Percentiles rank a stretch among this genome's conserved stretches.
Conservation (phyloP, 2,888 invertebrate species). For the Orthosia cruda region DNA sequence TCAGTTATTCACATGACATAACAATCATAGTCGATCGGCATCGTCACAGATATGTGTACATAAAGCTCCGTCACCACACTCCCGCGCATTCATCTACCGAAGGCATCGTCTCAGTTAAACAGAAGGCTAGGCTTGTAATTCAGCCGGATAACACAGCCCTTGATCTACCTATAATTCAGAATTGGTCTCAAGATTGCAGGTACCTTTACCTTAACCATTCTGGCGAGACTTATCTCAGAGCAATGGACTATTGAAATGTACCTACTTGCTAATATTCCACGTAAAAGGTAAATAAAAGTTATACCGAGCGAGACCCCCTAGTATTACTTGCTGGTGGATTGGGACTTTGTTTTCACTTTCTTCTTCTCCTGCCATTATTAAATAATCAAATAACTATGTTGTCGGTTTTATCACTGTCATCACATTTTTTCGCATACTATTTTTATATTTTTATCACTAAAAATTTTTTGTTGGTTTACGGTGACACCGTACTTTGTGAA, state of each 20-base stretch:
- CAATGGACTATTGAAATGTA: neutral
- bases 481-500: slow-evolving; percentile 8
- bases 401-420: slow-evolving; percentile 30
- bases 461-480: slow-evolving; percentile 18
- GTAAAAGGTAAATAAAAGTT: neutral
- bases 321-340: slow-evolving; percentile 28
- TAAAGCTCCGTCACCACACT: too few species aligned
- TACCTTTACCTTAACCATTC: neutral
- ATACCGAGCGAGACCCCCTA: slow-evolving; percentile 51
- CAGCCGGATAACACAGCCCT: neutral
- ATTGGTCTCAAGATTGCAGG: neutral
- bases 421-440: slow-evolving; percentile 18
- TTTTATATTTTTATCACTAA: slow-evolving; percentile 23
- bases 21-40: too few species aligned
- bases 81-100: too few species aligned
- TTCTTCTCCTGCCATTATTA: slow-evolving; percentile 13
- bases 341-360: neutral
- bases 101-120: too few species aligned
- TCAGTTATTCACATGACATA: too few species aligned
- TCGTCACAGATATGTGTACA: too few species aligned
- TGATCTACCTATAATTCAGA: neutral
- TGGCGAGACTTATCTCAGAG: neutral
- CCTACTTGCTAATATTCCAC: slow-evolving; percentile 15
- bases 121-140: too few species aligned
- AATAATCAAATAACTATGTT: slow-evolving; percentile 13